A percentile compares a stretch with the other conserved stretches of the same genome.
These are phyloP conservation scores for Indicator indicator DNA, from an alignment of 2,113 vertebrate species.

Conservation along the genomic window DNA sequence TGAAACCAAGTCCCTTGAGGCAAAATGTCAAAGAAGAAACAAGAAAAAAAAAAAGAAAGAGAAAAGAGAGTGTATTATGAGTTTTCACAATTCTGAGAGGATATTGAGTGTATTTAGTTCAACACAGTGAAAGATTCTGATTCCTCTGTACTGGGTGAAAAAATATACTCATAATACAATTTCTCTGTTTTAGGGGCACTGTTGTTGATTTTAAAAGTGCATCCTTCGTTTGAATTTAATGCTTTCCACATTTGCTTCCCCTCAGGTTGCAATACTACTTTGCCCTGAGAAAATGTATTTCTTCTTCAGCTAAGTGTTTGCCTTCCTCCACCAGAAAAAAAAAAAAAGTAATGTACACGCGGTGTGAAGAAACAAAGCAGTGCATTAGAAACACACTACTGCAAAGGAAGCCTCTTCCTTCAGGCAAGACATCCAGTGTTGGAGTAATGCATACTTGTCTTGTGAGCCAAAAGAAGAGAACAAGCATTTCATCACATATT, in stretches of 20 bases:
- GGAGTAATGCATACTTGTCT: constrained; percentile 34
- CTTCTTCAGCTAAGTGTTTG: neutral
- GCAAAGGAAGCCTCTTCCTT: constrained; percentile 20
- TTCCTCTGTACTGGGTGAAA: neutral
- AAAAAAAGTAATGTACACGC: neutral
- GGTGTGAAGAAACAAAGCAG: neutral
- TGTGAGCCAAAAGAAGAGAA: constrained; percentile 44
- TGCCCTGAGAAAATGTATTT: neutral
- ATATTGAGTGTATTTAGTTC: neutral
- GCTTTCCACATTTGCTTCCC: neutral
- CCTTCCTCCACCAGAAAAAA: neutral
- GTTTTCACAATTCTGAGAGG: neutral
- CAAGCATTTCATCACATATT: constrained; percentile 70
- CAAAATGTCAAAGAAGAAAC: neutral
- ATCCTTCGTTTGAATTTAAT: constrained; percentile 11
- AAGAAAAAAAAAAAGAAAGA: neutral
- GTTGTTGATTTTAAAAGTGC: neutral
- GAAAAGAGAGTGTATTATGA: neutral
- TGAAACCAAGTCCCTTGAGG: neutral
- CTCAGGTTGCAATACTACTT: neutral
- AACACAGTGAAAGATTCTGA: neutral
- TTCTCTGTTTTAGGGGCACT: neutral
- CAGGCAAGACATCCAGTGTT: neutral
- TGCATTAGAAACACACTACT: neutral
- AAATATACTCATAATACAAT: neutral